Conservation (phyloP, 1,140 invertebrate species). For the Sipha flava region DNA sequence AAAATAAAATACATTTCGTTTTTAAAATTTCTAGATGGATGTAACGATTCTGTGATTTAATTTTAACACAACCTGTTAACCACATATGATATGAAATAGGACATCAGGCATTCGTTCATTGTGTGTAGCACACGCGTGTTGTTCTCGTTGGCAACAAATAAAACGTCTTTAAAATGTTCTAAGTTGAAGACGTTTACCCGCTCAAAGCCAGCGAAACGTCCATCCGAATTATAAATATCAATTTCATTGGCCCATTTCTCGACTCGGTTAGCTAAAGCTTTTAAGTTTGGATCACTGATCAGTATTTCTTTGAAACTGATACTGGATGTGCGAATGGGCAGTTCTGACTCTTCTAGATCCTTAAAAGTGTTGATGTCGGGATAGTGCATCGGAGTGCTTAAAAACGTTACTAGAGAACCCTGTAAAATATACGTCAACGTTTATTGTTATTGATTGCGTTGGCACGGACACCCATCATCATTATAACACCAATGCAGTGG, state of each 20-base stretch:
- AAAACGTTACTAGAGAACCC: conserved; percentile 37
- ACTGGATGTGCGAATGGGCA: conserved; percentile 38
- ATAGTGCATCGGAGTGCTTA: conserved; percentile 40
- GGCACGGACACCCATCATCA: no score
- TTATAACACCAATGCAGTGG: no score
- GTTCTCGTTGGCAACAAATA: background rate
- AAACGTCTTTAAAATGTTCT: conserved; percentile 29
- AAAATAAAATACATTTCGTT: background rate
- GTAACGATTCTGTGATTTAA: background rate
- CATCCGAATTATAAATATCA: background rate
- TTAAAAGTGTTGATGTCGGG: conserved; percentile 43
- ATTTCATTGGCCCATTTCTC: background rate
- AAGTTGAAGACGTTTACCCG: conserved; percentile 32
- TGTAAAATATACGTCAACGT: background rate
- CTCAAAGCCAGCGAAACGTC: conserved; percentile 28
- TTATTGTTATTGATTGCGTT: background rate
- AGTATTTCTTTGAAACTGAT: conserved; percentile 30
- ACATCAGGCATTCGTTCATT: conserved; percentile 43
- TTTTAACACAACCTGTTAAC: conserved; percentile 33
- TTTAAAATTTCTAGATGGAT: background rate
- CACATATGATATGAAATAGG: conserved; percentile 43
- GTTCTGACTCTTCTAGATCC: conserved; percentile 42
- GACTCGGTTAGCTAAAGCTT: background rate
- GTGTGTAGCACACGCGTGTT: conserved; percentile 41
- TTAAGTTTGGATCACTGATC: conserved; percentile 19